Evolutionary conservation across 1,140 invertebrate species (phyloP).

Genomic region (Atta cephalotes): DNA sequence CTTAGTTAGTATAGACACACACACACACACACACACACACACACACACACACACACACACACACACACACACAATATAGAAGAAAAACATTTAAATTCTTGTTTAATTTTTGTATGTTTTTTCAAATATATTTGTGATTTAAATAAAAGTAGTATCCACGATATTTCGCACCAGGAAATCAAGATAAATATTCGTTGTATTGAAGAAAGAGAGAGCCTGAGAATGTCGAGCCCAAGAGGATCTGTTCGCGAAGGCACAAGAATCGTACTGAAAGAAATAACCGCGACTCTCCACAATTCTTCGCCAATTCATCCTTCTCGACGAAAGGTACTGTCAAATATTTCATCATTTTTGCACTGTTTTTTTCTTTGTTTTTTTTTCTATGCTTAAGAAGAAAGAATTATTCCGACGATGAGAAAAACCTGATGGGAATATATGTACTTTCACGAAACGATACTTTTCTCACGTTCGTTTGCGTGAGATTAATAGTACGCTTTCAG

Average conservation of each 20-base stretch:
- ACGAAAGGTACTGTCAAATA: constrained; percentile 70
- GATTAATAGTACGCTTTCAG: constrained; percentile 19
- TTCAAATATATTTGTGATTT: background rate
- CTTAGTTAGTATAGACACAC: too few species aligned
- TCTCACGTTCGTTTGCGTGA: background rate
- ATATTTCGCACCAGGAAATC: constrained; percentile 15
- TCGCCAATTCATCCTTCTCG: constrained; percentile 67
- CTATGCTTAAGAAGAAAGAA: background rate
- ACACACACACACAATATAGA: background rate
- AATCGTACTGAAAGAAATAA: constrained; percentile 79
- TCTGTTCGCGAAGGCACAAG: constrained; percentile 77
- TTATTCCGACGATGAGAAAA: background rate
- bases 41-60: too few species aligned
- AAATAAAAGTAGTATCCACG: background rate
- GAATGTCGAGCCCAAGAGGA: constrained; percentile 78
- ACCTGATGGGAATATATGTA: background rate
- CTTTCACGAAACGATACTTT: background rate
- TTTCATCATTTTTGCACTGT: background rate
- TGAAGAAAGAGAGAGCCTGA: constrained; percentile 10
- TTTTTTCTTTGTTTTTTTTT: background rate
- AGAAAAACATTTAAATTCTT: background rate
- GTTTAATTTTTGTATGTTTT: too few species aligned
- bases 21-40: too few species aligned
- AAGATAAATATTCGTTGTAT: background rate
- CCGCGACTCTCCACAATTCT: constrained; percentile 80